phyloP scores from a whole-genome alignment of 2,113 vertebrate species.

The Sterna hirundo region DNA sequence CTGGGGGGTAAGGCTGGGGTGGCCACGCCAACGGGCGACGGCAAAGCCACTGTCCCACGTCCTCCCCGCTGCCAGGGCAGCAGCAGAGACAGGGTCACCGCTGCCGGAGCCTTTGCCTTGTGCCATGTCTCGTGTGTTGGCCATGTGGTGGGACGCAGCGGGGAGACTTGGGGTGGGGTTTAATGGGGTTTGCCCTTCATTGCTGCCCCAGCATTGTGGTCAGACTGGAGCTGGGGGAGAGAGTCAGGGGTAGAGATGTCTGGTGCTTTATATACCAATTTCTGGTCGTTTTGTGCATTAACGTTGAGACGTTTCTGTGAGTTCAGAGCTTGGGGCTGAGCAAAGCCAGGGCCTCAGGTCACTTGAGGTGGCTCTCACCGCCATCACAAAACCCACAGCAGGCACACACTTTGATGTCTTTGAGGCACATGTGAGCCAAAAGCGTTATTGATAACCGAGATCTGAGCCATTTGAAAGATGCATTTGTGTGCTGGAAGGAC shows the following conservation, averaged over 20 bases:
- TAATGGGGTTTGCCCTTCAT: rapidly evolving
- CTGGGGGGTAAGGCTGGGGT: background rate
- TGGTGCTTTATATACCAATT: rapidly evolving
- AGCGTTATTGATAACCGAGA: background rate
- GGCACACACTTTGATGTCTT: background rate
- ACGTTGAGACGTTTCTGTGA: background rate
- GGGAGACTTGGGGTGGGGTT: background rate
- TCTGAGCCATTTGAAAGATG: background rate
- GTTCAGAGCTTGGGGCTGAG: background rate
- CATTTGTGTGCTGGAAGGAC: background rate
- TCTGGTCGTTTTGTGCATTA: rapidly evolving
- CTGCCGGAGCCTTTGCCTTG: background rate
- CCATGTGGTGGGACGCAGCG: rapidly evolving
- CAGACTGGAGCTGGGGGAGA: background rate
- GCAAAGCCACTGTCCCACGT: background rate
- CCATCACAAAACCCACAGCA: background rate
- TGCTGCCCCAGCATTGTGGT: background rate
- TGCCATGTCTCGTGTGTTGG: rapidly evolving
- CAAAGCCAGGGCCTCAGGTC: background rate
- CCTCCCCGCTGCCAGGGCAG: background rate
- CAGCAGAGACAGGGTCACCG: background rate
- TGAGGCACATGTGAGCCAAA: background rate
- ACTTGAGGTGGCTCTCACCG: background rate
- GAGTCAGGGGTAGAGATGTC: background rate
- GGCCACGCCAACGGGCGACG: rapidly evolving